Conservation (phyloP, 1,140 invertebrate genomes). For the Drepana arcuata region DNA sequence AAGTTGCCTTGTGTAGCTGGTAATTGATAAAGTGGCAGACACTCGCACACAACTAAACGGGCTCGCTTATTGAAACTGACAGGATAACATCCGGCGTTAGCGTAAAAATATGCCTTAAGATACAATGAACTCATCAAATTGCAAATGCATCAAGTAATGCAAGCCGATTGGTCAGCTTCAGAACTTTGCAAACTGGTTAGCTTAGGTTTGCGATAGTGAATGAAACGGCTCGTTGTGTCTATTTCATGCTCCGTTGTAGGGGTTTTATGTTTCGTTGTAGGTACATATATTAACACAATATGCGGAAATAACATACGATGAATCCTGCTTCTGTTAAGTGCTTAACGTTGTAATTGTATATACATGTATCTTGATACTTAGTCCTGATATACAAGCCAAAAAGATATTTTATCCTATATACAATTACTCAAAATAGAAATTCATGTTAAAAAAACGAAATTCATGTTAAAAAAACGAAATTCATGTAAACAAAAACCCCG, state of each 20-base stretch:
- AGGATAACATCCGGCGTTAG: constrained; percentile 7
- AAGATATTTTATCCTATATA: too few relatives aligned
- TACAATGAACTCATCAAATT: constrained; percentile 25
- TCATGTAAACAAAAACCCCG: too few relatives aligned
- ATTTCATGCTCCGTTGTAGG: constrained; percentile 5
- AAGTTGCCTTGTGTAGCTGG: constrained; percentile 22
- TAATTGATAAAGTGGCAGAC: constrained; percentile 51
- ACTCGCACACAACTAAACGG: constrained; percentile 5
- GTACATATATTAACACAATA: background rate
- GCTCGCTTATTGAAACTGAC: constrained; percentile 8
- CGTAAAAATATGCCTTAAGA: constrained; percentile 1
- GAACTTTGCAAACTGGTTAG: constrained; percentile 30
- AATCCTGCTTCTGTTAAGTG: background rate
- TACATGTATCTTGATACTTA: background rate
- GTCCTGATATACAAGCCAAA: background rate
- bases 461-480: too few relatives aligned
- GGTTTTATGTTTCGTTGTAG: background rate
- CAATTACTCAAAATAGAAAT: too few relatives aligned
- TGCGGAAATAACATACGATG: background rate
- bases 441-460: too few relatives aligned
- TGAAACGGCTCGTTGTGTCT: constrained; percentile 1
- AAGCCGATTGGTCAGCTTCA: constrained; percentile 4
- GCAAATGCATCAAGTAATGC: constrained; percentile 22
- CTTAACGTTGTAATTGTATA: background rate
- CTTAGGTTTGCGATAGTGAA: constrained; percentile 11